Evolutionary conservation across 2,888 invertebrate genomes (phyloP).

Genomic region (Colletes collaris): DNA sequence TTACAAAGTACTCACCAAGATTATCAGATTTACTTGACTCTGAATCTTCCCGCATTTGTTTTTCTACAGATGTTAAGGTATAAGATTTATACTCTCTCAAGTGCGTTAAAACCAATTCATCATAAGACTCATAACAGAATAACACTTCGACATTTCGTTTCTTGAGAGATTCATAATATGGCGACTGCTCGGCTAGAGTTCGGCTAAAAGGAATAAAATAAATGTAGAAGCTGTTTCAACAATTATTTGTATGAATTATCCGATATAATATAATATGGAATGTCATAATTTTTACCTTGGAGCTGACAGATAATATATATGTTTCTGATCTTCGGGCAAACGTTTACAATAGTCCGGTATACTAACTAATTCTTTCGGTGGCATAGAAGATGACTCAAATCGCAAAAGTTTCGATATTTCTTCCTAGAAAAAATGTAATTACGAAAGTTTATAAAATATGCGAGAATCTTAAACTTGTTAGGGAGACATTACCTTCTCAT

Average conservation of each 20-base stretch:
- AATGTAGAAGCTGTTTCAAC: neutral
- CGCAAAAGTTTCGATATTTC: slow-evolving; percentile 94
- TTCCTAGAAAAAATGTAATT: slow-evolving; percentile 86
- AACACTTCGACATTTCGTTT: slow-evolving; percentile 94
- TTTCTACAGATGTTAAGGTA: slow-evolving; percentile 94
- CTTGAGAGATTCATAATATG: slow-evolving; percentile 96
- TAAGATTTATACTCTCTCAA: slow-evolving; percentile 91
- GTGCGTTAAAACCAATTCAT: slow-evolving; percentile 96
- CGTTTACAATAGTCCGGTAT: slow-evolving; percentile 91
- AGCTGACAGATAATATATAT: slow-evolving; percentile 96
- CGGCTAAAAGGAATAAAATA: slow-evolving; percentile 86
- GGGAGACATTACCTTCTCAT: slow-evolving; percentile 88
- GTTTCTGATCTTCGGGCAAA: slow-evolving; percentile 91
- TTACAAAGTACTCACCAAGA: slow-evolving; percentile 84
- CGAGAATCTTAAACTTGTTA: neutral
- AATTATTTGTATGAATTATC: neutral
- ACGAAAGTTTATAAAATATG: neutral
- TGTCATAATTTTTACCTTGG: slow-evolving; percentile 87
- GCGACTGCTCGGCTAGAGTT: slow-evolving; percentile 95
- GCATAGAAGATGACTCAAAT: slow-evolving; percentile 94
- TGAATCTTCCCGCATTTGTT: slow-evolving; percentile 92
- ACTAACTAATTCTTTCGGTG: slow-evolving; percentile 89
- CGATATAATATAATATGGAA: neutral
- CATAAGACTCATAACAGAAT: slow-evolving; percentile 98
- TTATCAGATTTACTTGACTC: slow-evolving; percentile 85